Evolutionary conservation across 2,888 invertebrate genomes (phyloP), one percentile per base, ranked within the genome.

Genomic region (Cerastis rubricosa): DNA sequence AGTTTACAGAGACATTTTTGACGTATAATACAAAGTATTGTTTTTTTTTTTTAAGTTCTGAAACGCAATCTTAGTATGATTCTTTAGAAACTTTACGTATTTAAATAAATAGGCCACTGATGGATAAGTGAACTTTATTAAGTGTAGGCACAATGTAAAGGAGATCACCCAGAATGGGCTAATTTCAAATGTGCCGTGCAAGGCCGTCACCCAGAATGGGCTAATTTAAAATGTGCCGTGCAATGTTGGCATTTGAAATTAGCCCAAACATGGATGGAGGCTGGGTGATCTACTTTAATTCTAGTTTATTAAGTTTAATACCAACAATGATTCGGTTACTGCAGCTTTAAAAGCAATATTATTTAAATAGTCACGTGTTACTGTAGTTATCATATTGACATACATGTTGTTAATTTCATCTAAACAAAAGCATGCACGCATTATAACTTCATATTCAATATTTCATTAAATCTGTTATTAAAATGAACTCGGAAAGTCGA

Each of bases 301-400:
- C 76, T 71, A n/a, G 49, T 69, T 78, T 73, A 83, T 87, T 84
- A 72, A 81, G 35, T 49, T 77, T 80, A 86, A 87, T 81, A 47
- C 40, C 25, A 59, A 40, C 7, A 17, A 22, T 75, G 7, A n/a
- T 35, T 45, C 25, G 4, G 43, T 45, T n/a, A 19, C 29, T 35
- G n/a, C n/a, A 51, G 43, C 35, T 63, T 54, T 35, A 45, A 63
- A 63, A 19, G 5, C 73, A 47, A 11, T 25, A 40, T 59, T 25
- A 35, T 45, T 22, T 14, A 29, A 29, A 29, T 22, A 29, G 12
- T 25, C 7, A 14, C 4, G 25, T 59, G 59, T 7, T 29, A 59
- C 29, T 59, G 7, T 29, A 29, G 17, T 29, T 17, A 29, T 29
- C 19, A 61, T 61, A 19, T 19, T 8, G 19, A 19, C 29, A 61